Conservation (phyloP, 2,888 invertebrate genomes). For the Ochropacha duplaris region DNA sequence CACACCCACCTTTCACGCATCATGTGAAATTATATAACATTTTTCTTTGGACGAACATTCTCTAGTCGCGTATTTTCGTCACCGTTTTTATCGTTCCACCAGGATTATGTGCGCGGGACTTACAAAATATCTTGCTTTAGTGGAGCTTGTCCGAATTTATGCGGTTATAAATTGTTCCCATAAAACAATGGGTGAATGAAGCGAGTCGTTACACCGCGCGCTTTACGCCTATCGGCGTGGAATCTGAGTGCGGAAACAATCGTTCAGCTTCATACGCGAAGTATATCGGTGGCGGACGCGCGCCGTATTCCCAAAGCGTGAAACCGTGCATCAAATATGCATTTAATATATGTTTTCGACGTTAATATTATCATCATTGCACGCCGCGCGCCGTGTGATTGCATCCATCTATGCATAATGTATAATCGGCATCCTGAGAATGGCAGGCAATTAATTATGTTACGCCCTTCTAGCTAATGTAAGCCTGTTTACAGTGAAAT, state of each 20-base stretch:
- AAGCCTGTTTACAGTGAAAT: constrained; percentile 9
- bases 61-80: constrained; percentile 40
- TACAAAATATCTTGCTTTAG: constrained; percentile 47
- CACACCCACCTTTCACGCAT: constrained; percentile 35
- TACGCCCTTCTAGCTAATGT: neutral
- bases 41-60: constrained; percentile 38
- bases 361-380: constrained; percentile 22
- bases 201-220: constrained; percentile 27
- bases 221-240: constrained; percentile 36
- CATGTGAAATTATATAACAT: constrained; percentile 44
- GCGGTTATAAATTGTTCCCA: constrained; percentile 55
- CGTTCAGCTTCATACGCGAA: constrained; percentile 52
- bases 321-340: constrained; percentile 51
- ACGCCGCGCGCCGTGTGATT: constrained; percentile 12
- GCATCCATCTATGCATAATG: constrained; percentile 21
- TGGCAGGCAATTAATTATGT: neutral
- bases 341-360: constrained; percentile 34
- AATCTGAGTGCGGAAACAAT: constrained; percentile 60
- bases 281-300: constrained; percentile 57
- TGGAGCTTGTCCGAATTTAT: constrained; percentile 46
- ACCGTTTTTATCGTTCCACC: constrained; percentile 40
- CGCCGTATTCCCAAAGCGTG: constrained; percentile 49
- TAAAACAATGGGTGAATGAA: constrained; percentile 49
- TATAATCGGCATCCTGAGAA: constrained; percentile 9
- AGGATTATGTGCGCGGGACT: constrained; percentile 40